Base-by-base conservation (phyloP, 2,888 invertebrate genomes). In the Leuctra nigra region DNA sequence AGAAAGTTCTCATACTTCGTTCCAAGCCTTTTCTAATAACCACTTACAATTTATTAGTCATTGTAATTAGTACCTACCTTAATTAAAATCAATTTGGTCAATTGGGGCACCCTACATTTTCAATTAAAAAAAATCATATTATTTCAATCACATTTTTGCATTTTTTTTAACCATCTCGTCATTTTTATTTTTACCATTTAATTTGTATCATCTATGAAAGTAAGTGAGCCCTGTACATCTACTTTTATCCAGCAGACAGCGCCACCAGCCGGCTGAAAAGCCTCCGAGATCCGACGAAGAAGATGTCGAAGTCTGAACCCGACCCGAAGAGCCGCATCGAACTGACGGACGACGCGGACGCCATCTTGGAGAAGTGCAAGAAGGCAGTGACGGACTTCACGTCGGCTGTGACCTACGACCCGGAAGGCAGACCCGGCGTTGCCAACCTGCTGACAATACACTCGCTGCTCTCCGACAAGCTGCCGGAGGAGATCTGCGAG, bases 241-340 rank as follows among this genome's bases (percentile, higher is more conserved):
- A 11, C 11, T 11, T 29, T 6, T 29, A 7, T 6, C 11, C 29
- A 9, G n/a, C 47, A 24, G 47, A 47, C 6, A 14, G 33, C 18
- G 35, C 16, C 33, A 33, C 50, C 13, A 33, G 50, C 18, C 33
- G 60, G 25, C 25, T 98, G 57, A 83, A 83, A 66, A 95, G 93
- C 68, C 76, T 99, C 7, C 80, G 92, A 47, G 85, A 93, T 68
- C 95, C 97, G 0, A 68, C 70, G 0, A 88, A 87, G 68, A 99
- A 99, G 77, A 99, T 99, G 99, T 98, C 98, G 11, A 99, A 99
- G 75, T 98, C 98, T 0, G 91, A 93, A 67, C 68, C 76, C 0
- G 87, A 92, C 73, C 70, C 79, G 0, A 86, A 83, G 67, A 85
- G 89, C 61, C 78, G 91, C 55, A 87, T 99, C 59, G 81, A 86